Evolutionary conservation across 2,113 vertebrate genomes (phyloP).

Genomic region (Onychostoma macrolepis): DNA sequence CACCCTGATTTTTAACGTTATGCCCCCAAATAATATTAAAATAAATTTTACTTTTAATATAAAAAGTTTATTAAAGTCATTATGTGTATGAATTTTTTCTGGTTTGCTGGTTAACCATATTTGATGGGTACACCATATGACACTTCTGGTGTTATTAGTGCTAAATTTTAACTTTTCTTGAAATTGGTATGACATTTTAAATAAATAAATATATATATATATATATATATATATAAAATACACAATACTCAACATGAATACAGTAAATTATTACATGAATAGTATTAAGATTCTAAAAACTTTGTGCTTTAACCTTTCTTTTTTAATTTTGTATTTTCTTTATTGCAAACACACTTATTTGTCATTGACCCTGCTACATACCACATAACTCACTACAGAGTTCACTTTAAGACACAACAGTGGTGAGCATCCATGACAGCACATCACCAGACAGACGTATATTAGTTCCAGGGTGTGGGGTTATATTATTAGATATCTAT

Average conservation of each 20-base stretch:
- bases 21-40: neutral
- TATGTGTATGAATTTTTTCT: neutral
- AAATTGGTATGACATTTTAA: neutral
- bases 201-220: too few species aligned
- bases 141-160: neutral
- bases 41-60: too few species aligned
- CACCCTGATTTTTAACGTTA: neutral
- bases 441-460: constrained; percentile 33
- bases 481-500: constrained; percentile 49
- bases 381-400: neutral
- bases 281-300: neutral
- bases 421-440: neutral
- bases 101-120: too few species aligned
- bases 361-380: neutral
- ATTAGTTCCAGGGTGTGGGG: constrained; percentile 45
- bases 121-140: neutral
- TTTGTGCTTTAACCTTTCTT: neutral
- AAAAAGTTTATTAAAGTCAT: neutral
- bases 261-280: neutral
- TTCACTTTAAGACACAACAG: neutral
- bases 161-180: neutral
- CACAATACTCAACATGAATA: neutral
- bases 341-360: neutral
- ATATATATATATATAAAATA: too few species aligned
- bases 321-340: neutral